Base-by-base conservation (phyloP, 2,888 invertebrate species). In the Hypomecis punctinalis region DNA sequence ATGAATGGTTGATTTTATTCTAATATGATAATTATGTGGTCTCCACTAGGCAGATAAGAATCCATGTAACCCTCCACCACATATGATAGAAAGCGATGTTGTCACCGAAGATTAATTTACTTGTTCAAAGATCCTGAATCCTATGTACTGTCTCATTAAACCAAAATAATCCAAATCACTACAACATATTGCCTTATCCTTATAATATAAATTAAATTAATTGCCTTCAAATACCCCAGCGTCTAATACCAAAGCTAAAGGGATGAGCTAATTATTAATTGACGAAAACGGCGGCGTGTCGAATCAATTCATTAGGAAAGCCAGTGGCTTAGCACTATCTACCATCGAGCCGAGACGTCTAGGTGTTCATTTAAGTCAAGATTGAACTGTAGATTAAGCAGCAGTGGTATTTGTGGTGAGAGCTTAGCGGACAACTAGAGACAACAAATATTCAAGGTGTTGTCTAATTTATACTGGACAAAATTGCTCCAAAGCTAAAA, bases 291-390 rank as follows among this genome's bases (percentile, higher is more conserved):
- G 45, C 56, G 53, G 59, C 63, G 61, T 64, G 79, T 81, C 83
- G 81, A 89, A 90, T 89, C 88, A 90, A 91, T 91, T 91, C 85
- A 91, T 91, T 90, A 90, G 80, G 75, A 77, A 84, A 85, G 83
- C 85, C 85, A 82, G 83, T 59, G 81, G 86, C 82, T 89, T 85
- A 83, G 83, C 81, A 82, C 80, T 85, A 85, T 84, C 84, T 80
- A 73, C 83, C 85, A 89, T 89, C 86, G 83, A 88, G 86, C 85
- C 75, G 40, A 59, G 59, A 49, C 72, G 80, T 80, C 85, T 89
- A 88, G 88, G 90, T 89, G 89, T 90, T 89, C 91, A 90, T 90
- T 91, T 90, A 88, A 88, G 82, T 89, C 86, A 88, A 91, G 89
- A 90, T 91, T 85, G 85, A 83, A 86, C 87, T 86, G 80, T 68